Base-by-base conservation (phyloP, 2,888 invertebrate genomes). In the Eupeodes latifasciatus region DNA sequence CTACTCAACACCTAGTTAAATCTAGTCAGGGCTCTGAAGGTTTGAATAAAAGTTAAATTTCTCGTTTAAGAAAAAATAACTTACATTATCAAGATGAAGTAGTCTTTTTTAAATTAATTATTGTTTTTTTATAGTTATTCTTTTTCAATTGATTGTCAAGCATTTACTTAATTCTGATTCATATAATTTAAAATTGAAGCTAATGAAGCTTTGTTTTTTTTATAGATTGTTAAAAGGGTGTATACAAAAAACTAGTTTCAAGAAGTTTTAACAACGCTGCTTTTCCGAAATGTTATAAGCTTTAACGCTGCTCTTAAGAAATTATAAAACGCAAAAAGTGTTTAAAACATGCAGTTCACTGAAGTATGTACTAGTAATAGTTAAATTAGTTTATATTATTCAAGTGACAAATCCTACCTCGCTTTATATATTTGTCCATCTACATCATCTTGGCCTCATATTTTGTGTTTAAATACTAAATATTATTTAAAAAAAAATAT, bases 401-500 rank as follows among this genome's bases (percentile, higher is more conserved):
- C 40, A 27, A 27, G 2, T 2, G 6, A 11, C 5, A 62, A 16
- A n/a, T 62, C 40, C 16, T 16, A 62, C 11, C 16, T 62, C 16
- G 62, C 40, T 62, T 11, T 12, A 12, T 51, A 10, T 36, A 67
- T 6, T 36, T 34, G 10, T n/a, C 66, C 34, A 36, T 36, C 51
- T 67, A 11, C 67, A 36, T 11, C 11, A 51, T 6, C 5, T 36
- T 6, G 67, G 5, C 34, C 5, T 67, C 51, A 51, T 67, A 51
- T 34, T 49, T 19, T 47, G n/a, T 34, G 16, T 49, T 49, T 67
- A 53, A 53, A 67, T 53, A 34, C 6, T 53, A 67, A 34, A 67
- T 67, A 51, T 27, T 67, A 51, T 51, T 14, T 49, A 12, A 67
- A 67, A 64, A 51, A 36, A 69, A 53, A 34, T 19, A n/a, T n/a